These are phyloP conservation scores for Engystomops pustulosus DNA, from an alignment of 2,113 vertebrate genomes.

Conservation along the genomic window DNA sequence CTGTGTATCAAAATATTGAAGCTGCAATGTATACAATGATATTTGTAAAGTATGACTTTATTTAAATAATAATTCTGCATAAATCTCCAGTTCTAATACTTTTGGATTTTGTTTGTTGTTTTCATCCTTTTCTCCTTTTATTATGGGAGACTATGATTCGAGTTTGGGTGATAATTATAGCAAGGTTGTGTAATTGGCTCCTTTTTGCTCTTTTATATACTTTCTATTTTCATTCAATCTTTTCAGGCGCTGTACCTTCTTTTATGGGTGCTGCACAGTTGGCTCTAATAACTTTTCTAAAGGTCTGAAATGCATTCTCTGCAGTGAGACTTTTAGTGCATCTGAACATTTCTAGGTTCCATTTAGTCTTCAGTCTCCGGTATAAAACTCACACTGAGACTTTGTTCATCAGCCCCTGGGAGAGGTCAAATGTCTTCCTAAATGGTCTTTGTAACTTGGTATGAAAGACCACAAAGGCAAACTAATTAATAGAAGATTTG, in stretches of 20 bases:
- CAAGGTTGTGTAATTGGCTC: not conserved
- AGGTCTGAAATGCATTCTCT: not conserved
- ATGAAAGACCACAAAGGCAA: conserved; percentile 39
- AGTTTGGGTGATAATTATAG: not conserved
- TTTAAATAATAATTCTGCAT: no score
- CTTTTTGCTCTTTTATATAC: not conserved
- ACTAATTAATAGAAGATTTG: conserved; percentile 47
- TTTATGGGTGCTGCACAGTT: not conserved
- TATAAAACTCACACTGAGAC: conserved; percentile 17
- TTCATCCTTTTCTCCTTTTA: not conserved
- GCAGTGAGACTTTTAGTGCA: conserved; percentile 21
- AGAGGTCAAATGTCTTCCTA: conserved; percentile 49
- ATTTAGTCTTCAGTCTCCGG: not conserved
- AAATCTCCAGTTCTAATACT: not conserved
- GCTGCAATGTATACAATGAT: no score
- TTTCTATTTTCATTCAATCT: not conserved
- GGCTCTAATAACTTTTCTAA: conserved; percentile 16
- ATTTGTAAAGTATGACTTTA: no score
- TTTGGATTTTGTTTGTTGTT: not conserved
- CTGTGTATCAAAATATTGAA: no score
- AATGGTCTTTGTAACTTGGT: conserved; percentile 32
- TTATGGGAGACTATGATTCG: not conserved
- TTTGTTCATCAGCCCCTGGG: conserved; percentile 38
- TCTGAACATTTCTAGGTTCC: conserved; percentile 18
- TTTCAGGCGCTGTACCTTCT: not conserved